Evolutionary conservation across 1,140 invertebrate genomes (phyloP), one percentile per base, ranked within the genome.

Genomic region (Drosophila sproati): DNA sequence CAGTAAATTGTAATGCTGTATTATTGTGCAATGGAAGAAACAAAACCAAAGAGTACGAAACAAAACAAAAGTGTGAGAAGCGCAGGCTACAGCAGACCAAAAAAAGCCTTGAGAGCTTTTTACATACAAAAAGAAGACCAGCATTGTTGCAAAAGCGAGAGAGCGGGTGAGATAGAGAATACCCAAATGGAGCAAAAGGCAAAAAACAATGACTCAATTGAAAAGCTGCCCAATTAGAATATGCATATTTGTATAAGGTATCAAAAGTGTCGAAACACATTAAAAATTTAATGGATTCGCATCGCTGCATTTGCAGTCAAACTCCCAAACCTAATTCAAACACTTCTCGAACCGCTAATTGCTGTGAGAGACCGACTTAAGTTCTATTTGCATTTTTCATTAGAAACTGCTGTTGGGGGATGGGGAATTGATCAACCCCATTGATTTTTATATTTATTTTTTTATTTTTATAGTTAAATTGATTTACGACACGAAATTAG

Each of bases 401-500:
- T 83, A 75, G 78, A 83, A 77, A 61, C 52, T 39, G 10, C 20
- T 20, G 20, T 20, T 20, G 20, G 20, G 20, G 20, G 20, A 20
- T 20, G 31, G 47, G 48, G 61, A 70, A 71, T 81, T 77, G 83
- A 88, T 80, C 77, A 67, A 74, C 75, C 51, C 76, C 80, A 79
- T 77, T 77, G 63, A 62, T 51, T 8, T 37, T 37, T 10, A 10
- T 37, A 31, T 32, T 50, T 55, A 28, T 56, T 0, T 5, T 29
- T 56, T 32, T 35, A 7, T 5, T 72, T 80, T 85, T 78, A 89
- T 85, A 85, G 72, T 81, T 78, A 78, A 81, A 89, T 89, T 89
- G 85, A 89, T 89, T 89, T 89, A 89, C 68, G 76, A 82, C 59
- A 70, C 73, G 55, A 91, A 90, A 82, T 90, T 87, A 87, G 79